phyloP scores from a whole-genome alignment of 2,797 vertebrate genomes.

The Argyrosomus regius region DNA sequence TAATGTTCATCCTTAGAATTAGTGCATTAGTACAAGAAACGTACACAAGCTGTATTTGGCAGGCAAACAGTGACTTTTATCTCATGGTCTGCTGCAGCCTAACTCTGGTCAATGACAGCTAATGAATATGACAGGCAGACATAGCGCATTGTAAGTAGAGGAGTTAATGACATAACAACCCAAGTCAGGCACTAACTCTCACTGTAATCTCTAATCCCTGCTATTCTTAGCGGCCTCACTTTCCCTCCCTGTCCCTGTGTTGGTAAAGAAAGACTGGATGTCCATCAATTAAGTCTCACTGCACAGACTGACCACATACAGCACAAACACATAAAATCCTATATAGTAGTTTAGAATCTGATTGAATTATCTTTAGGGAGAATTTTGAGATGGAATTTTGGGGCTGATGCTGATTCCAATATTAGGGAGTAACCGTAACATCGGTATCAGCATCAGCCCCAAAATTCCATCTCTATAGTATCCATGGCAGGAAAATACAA shows the following conservation, averaged over 20 bases:
- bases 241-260: constrained; percentile 43
- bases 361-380: too few relatives aligned
- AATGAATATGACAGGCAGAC: constrained; percentile 55
- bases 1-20: constrained; percentile 43
- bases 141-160: constrained; percentile 44
- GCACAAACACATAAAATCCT: constrained; percentile 7
- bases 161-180: constrained; percentile 81
- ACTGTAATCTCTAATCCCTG: constrained; percentile 85
- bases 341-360: neutral
- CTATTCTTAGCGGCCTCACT: constrained; percentile 79
- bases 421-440: too few relatives aligned
- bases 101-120: constrained; percentile 62
- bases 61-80: constrained; percentile 34
- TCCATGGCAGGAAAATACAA: constrained; percentile 39
- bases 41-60: constrained; percentile 28
- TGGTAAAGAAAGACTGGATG: constrained; percentile 48
- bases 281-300: constrained; percentile 42
- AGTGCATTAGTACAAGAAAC: neutral
- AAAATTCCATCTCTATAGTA: too few relatives aligned
- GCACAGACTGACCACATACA: constrained; percentile 4
- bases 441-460: too few relatives aligned
- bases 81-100: constrained; percentile 3
- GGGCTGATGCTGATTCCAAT: too few relatives aligned
- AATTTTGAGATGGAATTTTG: too few relatives aligned
- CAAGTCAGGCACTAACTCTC: constrained; percentile 69